Evolutionary conservation across 2,797 vertebrate species (phyloP).

Genomic region (Periparus ater): DNA sequence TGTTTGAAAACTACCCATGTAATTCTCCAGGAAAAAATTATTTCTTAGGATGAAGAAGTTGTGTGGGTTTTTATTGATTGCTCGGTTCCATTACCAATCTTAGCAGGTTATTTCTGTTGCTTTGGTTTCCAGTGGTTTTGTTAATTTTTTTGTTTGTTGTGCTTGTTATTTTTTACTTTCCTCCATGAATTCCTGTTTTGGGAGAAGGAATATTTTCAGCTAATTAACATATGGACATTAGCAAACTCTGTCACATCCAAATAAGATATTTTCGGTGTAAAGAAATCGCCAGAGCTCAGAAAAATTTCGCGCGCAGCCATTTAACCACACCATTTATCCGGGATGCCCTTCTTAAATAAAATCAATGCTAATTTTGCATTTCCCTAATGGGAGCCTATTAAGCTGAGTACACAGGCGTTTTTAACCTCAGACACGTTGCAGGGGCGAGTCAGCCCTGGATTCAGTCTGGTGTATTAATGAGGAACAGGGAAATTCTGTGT

Average conservation of each 20-base stretch:
- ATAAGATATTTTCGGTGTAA: background rate
- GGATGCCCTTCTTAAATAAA: conserved; percentile 31
- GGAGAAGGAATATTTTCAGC: background rate
- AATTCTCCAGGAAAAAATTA: background rate
- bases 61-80: background rate
- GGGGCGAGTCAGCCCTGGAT: background rate
- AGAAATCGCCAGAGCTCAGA: background rate
- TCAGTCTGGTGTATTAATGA: background rate
- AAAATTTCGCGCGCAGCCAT: background rate
- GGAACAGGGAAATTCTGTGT: background rate
- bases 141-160: background rate
- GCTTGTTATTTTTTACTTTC: background rate
- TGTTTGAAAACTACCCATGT: background rate
- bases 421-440: background rate
- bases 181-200: background rate
- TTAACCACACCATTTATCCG: conserved; percentile 21
- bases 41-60: background rate
- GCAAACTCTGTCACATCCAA: background rate
- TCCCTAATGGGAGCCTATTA: conserved; percentile 44
- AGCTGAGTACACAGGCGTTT: conserved; percentile 37
- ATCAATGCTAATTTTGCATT: conserved; percentile 60
- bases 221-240: background rate
- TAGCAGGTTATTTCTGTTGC: background rate
- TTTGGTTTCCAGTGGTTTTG: background rate
- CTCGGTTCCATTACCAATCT: background rate